Evolutionary conservation across 2,888 invertebrate species (phyloP).

Genomic region (Chesias legatella): DNA sequence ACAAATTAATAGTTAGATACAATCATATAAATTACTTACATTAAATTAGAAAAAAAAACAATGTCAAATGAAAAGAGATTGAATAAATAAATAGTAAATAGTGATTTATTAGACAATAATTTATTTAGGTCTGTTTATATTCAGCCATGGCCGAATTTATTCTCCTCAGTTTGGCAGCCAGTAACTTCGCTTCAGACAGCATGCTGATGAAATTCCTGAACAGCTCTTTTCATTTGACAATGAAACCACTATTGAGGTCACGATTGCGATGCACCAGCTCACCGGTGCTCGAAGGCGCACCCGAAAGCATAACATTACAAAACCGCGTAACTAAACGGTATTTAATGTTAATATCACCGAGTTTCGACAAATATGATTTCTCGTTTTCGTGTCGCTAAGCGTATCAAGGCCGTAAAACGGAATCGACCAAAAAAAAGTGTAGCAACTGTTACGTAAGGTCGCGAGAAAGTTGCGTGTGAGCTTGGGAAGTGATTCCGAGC

Average conservation of each 20-base stretch:
- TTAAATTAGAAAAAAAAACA: too few relatives aligned
- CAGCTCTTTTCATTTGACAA: slow-evolving; percentile 18
- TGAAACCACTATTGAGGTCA: slow-evolving; percentile 25
- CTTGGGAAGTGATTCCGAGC: slow-evolving; percentile 37
- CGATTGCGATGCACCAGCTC: slow-evolving; percentile 30
- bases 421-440: slow-evolving; percentile 55
- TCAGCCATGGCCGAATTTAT: slow-evolving; percentile 10
- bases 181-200: neutral
- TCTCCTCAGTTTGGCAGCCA: slow-evolving; percentile 1
- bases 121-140: too few relatives aligned
- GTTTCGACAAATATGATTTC: slow-evolving; percentile 62
- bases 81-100: too few relatives aligned
- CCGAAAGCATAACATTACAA: slow-evolving; percentile 36
- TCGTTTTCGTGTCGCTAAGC: slow-evolving; percentile 51
- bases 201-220: neutral
- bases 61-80: too few relatives aligned
- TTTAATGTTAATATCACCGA: slow-evolving; percentile 43
- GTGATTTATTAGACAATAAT: too few relatives aligned
- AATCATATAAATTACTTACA: too few relatives aligned
- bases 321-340: slow-evolving; percentile 57
- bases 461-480: slow-evolving; percentile 60
- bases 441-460: slow-evolving; percentile 56
- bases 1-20: too few relatives aligned
- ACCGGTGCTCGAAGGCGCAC: slow-evolving; percentile 18
- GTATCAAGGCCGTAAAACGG: slow-evolving; percentile 61